Base-by-base conservation (phyloP, 2,113 vertebrate genomes). In the Pteruthius melanotis region DNA sequence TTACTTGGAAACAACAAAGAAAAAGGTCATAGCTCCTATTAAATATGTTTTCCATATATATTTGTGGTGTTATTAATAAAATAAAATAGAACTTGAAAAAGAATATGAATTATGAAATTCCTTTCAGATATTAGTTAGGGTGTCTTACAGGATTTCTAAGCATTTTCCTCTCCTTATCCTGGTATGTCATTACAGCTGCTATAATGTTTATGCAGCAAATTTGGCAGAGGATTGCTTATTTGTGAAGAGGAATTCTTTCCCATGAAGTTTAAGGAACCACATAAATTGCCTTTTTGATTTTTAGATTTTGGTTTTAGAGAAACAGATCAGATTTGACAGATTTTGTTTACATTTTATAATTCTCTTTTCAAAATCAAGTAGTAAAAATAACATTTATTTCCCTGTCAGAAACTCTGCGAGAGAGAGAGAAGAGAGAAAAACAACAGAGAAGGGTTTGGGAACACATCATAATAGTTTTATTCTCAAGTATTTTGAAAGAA, bases 401-500 rank as follows among this genome's bases (percentile, higher is more conserved):
- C 26, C 8, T 79, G 31, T 89, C 53, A 82, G 52, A 82, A 91
- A 57, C 40, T 63, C 13, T 54, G 16, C 0, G 3, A 28, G 47
- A 53, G 72, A 77, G 63, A 45, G 52, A 6, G 18, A 49, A 19
- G 11, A 63, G 27, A 72, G 30, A 66, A 37, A 68, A 95, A 66
- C 24, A 91, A 50, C 37, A 40, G 54, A 77, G 82, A 81, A 82
- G 11, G 3, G 33, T 69, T 87, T 77, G 60, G 50, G 24, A 52
- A 27, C 44, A 22, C 40, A 23, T 66, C 50, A 63, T 88, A 60
- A 50, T 89, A 65, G 26, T 85, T 87, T 83, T 76, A 31, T 79
- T 91, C 66, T 60, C 74, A 76, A 83, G 49, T 94, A 47, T 90
- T 96, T 97, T 94, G 57, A 92, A 74, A 91, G 65, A 84, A 89